Conservation (phyloP, 2,888 invertebrate species). For the Amphimallon solstitiale region DNA sequence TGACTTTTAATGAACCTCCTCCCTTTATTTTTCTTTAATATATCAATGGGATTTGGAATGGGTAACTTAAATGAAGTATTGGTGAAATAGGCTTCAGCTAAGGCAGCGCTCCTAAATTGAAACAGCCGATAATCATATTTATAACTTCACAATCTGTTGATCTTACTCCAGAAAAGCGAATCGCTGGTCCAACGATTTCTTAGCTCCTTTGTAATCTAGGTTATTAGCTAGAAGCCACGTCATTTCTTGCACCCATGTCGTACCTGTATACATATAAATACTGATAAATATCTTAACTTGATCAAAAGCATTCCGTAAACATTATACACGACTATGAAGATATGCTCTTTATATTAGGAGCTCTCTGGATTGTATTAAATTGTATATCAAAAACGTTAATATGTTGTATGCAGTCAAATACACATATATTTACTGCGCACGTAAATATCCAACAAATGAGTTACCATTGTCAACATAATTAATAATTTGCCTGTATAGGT, state of each 20-base stretch:
- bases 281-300: constrained; percentile 69
- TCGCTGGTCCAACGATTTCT: constrained; percentile 59
- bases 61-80: neutral
- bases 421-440: no score
- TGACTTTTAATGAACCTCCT: constrained; percentile 74
- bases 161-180: constrained; percentile 41
- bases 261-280: constrained; percentile 71
- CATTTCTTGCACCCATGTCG: constrained; percentile 95
- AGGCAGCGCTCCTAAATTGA: no score
- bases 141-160: neutral
- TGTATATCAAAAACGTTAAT: no score
- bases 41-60: constrained; percentile 5
- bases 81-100: no score
- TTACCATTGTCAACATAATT: no score
- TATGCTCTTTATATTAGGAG: no score
- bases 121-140: neutral
- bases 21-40: constrained; percentile 47
- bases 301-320: no score
- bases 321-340: no score
- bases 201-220: constrained; percentile 79
- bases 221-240: constrained; percentile 86
- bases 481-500: no score
- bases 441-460: no score
- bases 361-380: no score
- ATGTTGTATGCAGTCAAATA: no score